Percentiles rank a stretch among this genome's conserved stretches.
Evolutionary conservation across 2,113 vertebrate genomes (phyloP).

Genomic region (Lampris incognitus): DNA sequence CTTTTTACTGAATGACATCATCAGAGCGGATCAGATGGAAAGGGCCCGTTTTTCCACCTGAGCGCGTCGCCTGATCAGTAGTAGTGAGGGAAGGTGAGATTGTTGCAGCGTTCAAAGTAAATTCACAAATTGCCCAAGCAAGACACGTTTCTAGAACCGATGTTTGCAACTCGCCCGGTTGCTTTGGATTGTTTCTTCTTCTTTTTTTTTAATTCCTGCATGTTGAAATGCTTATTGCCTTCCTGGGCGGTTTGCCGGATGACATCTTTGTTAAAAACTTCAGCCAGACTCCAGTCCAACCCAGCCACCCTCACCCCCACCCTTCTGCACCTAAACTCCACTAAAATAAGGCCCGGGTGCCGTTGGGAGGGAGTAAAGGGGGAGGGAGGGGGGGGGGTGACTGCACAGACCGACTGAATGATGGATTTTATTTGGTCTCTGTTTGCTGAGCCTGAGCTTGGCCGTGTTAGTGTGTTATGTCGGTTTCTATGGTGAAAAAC

Average conservation of each 20-base stretch:
- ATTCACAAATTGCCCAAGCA: constrained; percentile 15
- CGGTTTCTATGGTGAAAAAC: constrained; percentile 92
- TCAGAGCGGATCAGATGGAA: constrained; percentile 52
- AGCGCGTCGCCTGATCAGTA: neutral
- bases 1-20: constrained; percentile 74
- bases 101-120: neutral
- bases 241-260: constrained; percentile 30
- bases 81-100: constrained; percentile 2
- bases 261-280: constrained; percentile 60
- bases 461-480: constrained; percentile 86
- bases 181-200: no score
- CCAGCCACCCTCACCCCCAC: constrained; percentile 20
- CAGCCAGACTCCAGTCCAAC: constrained; percentile 13
- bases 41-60: constrained; percentile 7
- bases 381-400: neutral
- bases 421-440: constrained; percentile 81
- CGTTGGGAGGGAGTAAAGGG: constrained; percentile 12
- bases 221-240: constrained; percentile 33
- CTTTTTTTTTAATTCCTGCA: neutral
- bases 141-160: neutral
- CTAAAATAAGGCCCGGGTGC: constrained; percentile 52
- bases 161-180: no score
- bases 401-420: constrained; percentile 59
- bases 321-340: constrained; percentile 45
- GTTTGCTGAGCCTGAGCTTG: constrained; percentile 85